phyloP scores from a whole-genome alignment of 2,113 vertebrate genomes.

The Colius striatus region DNA sequence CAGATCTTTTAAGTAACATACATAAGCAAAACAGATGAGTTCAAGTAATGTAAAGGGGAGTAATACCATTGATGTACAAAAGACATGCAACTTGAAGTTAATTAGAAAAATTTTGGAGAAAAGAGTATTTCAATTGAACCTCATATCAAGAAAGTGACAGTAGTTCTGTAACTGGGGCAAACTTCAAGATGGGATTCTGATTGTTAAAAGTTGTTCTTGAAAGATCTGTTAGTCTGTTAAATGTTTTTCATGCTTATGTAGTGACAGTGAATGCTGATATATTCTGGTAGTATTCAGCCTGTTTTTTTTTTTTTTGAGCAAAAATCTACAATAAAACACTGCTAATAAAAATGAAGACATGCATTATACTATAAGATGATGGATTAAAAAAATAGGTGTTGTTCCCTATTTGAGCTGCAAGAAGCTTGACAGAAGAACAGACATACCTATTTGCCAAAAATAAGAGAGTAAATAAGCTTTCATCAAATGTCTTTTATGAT shows the following conservation, averaged over 20 bases:
- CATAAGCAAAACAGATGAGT: neutral
- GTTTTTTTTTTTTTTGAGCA: neutral
- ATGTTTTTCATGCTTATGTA: neutral
- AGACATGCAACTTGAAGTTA: neutral
- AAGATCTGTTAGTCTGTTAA: neutral
- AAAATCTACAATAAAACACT: neutral
- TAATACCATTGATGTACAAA: neutral
- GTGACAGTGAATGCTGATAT: fast-evolving
- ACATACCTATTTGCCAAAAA: neutral
- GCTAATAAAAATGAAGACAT: neutral
- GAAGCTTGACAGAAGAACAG: neutral
- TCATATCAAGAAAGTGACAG: neutral
- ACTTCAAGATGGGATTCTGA: neutral
- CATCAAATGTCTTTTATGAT: neutral
- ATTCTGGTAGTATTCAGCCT: neutral
- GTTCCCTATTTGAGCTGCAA: neutral
- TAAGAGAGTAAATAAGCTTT: neutral
- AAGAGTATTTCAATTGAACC: neutral
- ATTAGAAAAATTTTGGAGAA: neutral
- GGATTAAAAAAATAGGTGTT: neutral
- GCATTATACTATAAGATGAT: neutral
- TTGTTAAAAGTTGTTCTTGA: neutral
- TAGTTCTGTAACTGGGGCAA: neutral
- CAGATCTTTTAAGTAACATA: neutral
- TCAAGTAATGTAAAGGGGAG: neutral